These are phyloP conservation scores for Pocillopora meandrina DNA, from an alignment of 92 coral and sea anemone genomes.

Conservation along the genomic window DNA sequence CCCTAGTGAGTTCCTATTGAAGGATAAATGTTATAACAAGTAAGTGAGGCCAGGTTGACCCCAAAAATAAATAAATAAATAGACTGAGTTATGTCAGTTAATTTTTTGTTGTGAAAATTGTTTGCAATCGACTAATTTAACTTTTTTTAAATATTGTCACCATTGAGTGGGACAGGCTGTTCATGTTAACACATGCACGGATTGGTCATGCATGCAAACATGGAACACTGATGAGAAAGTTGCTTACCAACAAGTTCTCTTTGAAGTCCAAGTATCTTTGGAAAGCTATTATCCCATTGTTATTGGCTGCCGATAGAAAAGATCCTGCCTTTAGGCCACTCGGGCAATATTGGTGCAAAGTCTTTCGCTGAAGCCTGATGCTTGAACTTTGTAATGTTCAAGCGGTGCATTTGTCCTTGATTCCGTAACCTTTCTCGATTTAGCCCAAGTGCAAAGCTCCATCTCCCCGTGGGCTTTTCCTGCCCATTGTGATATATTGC, in stretches of 20 bases:
- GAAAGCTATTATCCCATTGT: constrained; percentile 44
- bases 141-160: constrained; percentile 25
- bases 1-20: constrained; percentile 30
- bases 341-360: constrained; percentile 52
- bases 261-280: constrained; percentile 30
- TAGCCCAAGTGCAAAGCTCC: constrained; percentile 53
- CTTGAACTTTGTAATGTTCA: constrained; percentile 58
- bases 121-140: constrained; percentile 26
- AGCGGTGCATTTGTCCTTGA: constrained; percentile 50
- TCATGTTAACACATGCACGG: not conserved
- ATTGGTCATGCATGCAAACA: constrained; percentile 7
- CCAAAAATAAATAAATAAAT: constrained; percentile 30
- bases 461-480: constrained; percentile 59
- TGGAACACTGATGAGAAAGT: constrained; percentile 43
- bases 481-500: constrained; percentile 53
- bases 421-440: constrained; percentile 54
- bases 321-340: constrained; percentile 45
- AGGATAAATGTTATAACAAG: constrained; percentile 36
- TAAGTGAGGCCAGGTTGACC: constrained; percentile 42
- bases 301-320: constrained; percentile 45
- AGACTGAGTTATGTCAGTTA: constrained; percentile 27
- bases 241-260: constrained; percentile 44
- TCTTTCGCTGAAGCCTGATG: constrained; percentile 53
- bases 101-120: constrained; percentile 36
- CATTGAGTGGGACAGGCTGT: constrained; percentile 32